Evolutionary conservation across 1,140 invertebrate species (phyloP).

Genomic region (Heliconius nattereri): DNA sequence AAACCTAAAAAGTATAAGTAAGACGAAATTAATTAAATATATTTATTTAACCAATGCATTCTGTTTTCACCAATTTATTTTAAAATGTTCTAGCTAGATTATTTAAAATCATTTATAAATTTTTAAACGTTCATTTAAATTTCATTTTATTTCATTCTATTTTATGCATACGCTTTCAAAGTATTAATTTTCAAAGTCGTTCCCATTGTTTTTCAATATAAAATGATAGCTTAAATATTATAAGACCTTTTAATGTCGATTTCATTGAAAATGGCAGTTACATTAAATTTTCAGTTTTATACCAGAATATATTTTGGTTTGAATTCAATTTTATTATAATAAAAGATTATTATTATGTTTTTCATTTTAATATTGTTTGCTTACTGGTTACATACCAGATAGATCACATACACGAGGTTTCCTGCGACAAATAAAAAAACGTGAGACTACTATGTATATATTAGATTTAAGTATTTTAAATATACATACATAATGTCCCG

Average conservation of each 20-base stretch:
- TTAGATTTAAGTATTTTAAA: too few relatives aligned
- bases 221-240: slow-evolving; percentile 7
- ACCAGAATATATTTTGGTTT: background rate
- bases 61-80: background rate
- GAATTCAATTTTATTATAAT: too few relatives aligned
- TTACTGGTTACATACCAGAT: too few relatives aligned
- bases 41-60: too few relatives aligned
- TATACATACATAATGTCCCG: too few relatives aligned
- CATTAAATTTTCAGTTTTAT: slow-evolving; percentile 2
- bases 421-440: too few relatives aligned
- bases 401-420: too few relatives aligned
- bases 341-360: too few relatives aligned
- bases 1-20: too few relatives aligned
- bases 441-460: too few relatives aligned
- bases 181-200: background rate
- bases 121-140: background rate
- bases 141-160: background rate
- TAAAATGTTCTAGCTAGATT: background rate
- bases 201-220: background rate
- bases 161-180: slow-evolving; percentile 1
- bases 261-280: background rate
- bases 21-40: too few relatives aligned
- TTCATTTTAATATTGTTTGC: too few relatives aligned
- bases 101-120: background rate
- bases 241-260: background rate